Percentiles rank a stretch among this genome's conserved stretches.
Evolutionary conservation across 1,140 invertebrate species (phyloP).

Genomic region (Heliothis subflexa): DNA sequence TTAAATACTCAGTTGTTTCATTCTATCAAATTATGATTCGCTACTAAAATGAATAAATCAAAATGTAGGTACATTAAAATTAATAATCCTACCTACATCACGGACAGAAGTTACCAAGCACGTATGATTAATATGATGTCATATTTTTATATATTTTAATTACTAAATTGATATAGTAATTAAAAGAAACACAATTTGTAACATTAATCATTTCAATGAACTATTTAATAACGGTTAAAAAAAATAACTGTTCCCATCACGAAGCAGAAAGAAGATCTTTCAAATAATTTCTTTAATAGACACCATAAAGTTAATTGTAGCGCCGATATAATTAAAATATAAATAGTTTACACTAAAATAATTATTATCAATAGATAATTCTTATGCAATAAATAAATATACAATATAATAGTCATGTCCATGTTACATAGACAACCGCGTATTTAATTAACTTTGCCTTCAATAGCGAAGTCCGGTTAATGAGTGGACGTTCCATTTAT

Average conservation of each 20-base stretch:
- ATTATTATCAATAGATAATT: slow-evolving; percentile 25
- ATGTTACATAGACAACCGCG: slow-evolving; percentile 25
- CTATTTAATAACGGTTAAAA: slow-evolving; percentile 6
- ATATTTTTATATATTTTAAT: slow-evolving; percentile 13
- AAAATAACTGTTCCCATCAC: slow-evolving; percentile 13
- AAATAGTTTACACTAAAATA: slow-evolving; percentile 35
- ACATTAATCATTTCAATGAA: slow-evolving; percentile 28
- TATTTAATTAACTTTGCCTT: slow-evolving; percentile 43
- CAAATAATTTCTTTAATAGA: slow-evolving; percentile 23
- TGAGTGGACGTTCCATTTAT: slow-evolving; percentile 46
- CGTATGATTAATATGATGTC: slow-evolving; percentile 6
- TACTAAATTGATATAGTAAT: slow-evolving; percentile 28
- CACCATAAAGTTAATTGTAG: slow-evolving; percentile 16
- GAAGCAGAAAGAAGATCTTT: slow-evolving; percentile 26
- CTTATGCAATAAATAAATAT: slow-evolving; percentile 30
- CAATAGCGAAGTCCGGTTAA: slow-evolving; percentile 12
- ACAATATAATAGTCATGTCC: slow-evolving; percentile 25
- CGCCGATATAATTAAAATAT: slow-evolving; percentile 36
- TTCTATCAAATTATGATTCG: neutral
- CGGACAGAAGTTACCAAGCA: slow-evolving; percentile 30
- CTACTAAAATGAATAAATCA: slow-evolving; percentile 19
- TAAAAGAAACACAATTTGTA: slow-evolving; percentile 23
- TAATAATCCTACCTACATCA: neutral
- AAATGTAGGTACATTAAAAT: neutral
- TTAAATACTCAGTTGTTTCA: slow-evolving; percentile 1